A percentile compares a stretch with the other conserved stretches of the same genome.
phyloP scores from a whole-genome alignment of 2,113 vertebrate genomes.

The Dendropsophus ebraccatus region DNA sequence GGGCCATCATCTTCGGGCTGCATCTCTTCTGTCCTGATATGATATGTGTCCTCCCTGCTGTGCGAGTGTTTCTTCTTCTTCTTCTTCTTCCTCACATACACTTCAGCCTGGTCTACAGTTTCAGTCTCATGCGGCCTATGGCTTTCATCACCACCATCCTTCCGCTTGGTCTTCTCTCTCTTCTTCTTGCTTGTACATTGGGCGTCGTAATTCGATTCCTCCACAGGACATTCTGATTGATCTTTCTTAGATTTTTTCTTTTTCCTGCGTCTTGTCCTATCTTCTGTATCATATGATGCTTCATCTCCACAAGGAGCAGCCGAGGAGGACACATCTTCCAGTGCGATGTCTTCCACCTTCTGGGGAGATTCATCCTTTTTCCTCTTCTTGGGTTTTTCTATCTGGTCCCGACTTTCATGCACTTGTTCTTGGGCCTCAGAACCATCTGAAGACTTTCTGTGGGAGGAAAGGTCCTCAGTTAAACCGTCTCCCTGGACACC shows the following conservation, averaged over 20 bases:
- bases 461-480: not conserved
- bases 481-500: not conserved
- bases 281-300: not conserved
- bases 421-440: not conserved
- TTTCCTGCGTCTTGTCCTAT: not conserved
- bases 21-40: not conserved
- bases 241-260: not conserved
- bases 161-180: not conserved
- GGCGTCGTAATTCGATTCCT: not conserved
- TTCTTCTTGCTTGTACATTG: not conserved
- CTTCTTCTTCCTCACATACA: not conserved
- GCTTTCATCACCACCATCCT: not conserved
- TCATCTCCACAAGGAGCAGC: not conserved
- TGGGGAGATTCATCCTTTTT: not conserved
- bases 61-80: not conserved
- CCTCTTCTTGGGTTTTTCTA: not conserved
- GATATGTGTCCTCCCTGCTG: not conserved
- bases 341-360: not conserved
- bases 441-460: too few species aligned
- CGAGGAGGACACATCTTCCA: not conserved
- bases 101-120: not conserved
- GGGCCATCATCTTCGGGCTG: not conserved
- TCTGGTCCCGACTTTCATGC: not conserved
- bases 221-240: not conserved
- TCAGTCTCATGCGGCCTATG: not conserved